Evolutionary conservation across 2,888 invertebrate genomes (phyloP), one percentile per base, ranked within the genome.

Genomic region (Pocota personata): DNA sequence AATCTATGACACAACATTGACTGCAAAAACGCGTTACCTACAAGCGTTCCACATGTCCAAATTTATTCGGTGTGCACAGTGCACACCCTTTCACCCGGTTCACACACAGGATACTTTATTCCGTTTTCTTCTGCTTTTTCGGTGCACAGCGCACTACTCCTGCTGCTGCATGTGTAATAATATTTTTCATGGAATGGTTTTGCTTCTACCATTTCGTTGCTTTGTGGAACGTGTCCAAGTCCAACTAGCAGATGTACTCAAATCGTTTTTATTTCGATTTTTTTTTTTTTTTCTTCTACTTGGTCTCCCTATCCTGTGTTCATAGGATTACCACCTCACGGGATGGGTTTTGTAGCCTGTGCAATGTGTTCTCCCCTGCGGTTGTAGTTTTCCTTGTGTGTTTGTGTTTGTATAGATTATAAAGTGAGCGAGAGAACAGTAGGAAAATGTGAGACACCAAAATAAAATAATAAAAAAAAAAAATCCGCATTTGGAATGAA

Each of bases 211-310:
- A 75, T 80, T 80, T 72, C 76, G 55, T 82, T 76, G 71, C 76
- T 66, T 79, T 86, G 86, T 86, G 86, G 86, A 86, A 86, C 86
- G 80, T 86, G 84, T 86, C 80, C 86, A 82, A 82, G 60, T 75
- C 75, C 76, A 67, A 80, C 66, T 66, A 77, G 86, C 86, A 86
- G 86, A 86, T 86, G 86, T 86, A 86, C 80, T 77, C 66, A 40
- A 77, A 72, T 71, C 27, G 37, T 40, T 71, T 71, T 75, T 67
- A 30, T 66, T 71, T 72, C 50, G 27, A 40, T 58, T 60, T 62
- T 66, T 37, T 19, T 66, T 60, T 43, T 19, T 46, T 27, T 64
- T 57, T 55, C 67, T 62, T 69, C 30, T 82, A 21, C 76, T 69
- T 71, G 55, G 69, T 64, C 58, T 67, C 48, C 72, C 48, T 60